These are phyloP conservation scores for Pecten maximus DNA, from an alignment of 2,888 invertebrate genomes.

Conservation along the genomic window DNA sequence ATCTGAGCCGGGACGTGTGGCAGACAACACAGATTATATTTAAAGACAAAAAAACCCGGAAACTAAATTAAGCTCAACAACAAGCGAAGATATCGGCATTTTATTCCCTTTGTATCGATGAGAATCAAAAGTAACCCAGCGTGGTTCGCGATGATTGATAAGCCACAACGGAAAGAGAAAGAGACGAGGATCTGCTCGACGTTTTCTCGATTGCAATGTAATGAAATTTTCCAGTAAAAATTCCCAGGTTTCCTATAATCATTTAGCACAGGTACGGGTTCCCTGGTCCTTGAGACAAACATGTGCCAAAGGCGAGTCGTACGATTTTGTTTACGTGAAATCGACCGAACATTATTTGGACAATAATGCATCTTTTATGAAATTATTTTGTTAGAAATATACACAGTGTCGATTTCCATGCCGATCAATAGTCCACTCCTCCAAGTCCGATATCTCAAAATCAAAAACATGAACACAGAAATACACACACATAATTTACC, in stretches of 20 bases:
- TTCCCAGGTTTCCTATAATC: not conserved
- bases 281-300: not conserved
- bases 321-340: not conserved
- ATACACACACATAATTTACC: too few species aligned
- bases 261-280: not conserved
- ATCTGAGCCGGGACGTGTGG: not conserved
- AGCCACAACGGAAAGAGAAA: not conserved
- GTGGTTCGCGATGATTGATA: not conserved
- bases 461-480: too few species aligned
- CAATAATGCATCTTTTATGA: not conserved
- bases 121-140: not conserved
- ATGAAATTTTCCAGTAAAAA: not conserved
- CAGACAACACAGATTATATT: conserved; percentile 4
- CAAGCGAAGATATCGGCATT: not conserved
- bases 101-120: not conserved
- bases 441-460: not conserved
- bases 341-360: not conserved
- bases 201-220: not conserved
- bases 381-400: not conserved
- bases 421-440: not conserved
- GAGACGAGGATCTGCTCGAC: not conserved
- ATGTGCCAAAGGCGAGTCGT: not conserved
- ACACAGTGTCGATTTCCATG: not conserved
- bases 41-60: not conserved
- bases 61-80: conserved; percentile 24